Evolutionary conservation across 2,888 invertebrate species (phyloP), one percentile per base, ranked within the genome.

Genomic region (Trimorus sp.): DNA sequence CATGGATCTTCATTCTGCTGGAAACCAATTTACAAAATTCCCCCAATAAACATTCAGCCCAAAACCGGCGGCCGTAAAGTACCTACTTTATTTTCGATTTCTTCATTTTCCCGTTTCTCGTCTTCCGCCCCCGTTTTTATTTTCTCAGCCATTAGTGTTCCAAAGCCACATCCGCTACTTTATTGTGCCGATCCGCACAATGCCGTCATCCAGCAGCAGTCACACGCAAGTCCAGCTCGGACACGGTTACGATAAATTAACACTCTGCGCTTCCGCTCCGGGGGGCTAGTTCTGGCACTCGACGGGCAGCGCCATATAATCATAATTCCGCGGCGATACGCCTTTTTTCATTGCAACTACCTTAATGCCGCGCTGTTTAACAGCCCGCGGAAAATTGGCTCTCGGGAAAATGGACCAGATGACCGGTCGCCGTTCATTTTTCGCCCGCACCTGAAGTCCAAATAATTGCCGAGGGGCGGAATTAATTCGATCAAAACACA

Each of bases 231-330:
- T 85, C 76, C 71, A 68, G 53, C 63, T 80, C 78, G 79, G 83
- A 75, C 74, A 80, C 70, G 79, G 80, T 84, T 84, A 85, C 87
- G 83, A 88, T 86, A 85, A 88, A 88, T 88, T 87, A 85, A 86
- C 86, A 85, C 87, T 82, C 56, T 62, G 42, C 37, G 51, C 63
- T 77, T 77, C 59, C 62, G 56, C 15, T 68, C n/a, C 26, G 12
- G 42, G 60, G 48, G 38, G 51, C n/a, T n/a, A 45, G 38, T 66
- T 78, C 66, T 58, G 40, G 16, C 15, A 62, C 45, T 48, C 51
- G 14, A 38, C 70, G 54, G 68, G 54, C 73, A 73, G 51, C 69
- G 53, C 65, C 53, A 66, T 68, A 75, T 66, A 66, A 66, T 71
- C 49, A 70, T 65, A 77, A 77, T 69, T 77, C 49, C 42, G 12